Evolutionary conservation across 2,888 invertebrate genomes (phyloP).

Genomic region (Tenthredo notha): DNA sequence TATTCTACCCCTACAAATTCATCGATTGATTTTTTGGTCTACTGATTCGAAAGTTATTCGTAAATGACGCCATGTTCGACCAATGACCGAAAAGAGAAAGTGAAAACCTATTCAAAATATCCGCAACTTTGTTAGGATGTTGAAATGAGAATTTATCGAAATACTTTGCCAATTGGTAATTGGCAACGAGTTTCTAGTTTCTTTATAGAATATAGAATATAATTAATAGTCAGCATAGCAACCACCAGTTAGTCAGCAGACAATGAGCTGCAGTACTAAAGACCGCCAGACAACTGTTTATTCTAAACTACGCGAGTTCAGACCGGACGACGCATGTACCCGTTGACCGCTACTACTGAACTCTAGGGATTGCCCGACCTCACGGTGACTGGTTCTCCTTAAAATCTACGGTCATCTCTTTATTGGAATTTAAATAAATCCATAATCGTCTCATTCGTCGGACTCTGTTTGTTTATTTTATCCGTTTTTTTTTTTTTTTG

Average conservation of each 20-base stretch:
- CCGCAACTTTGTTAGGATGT: neutral
- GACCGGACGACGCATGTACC: neutral
- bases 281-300: conserved; percentile 30
- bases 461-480: neutral
- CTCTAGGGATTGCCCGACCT: conserved; percentile 26
- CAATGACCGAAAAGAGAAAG: neutral
- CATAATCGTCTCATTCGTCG: neutral
- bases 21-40: neutral
- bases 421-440: neutral
- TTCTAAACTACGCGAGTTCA: neutral
- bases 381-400: conserved; percentile 2
- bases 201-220: neutral
- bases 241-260: neutral
- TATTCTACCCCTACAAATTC: neutral
- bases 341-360: conserved; percentile 45
- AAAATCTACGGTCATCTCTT: neutral
- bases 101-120: neutral
- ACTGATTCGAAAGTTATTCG: neutral
- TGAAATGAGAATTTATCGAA: neutral
- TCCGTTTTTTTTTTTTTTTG: neutral
- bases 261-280: conserved; percentile 15
- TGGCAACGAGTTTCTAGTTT: neutral
- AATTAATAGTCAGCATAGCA: neutral
- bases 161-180: neutral
- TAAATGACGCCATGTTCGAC: neutral